Evolutionary conservation across 2,113 vertebrate genomes (phyloP).

Genomic region (Sclerurus mexicanus): DNA sequence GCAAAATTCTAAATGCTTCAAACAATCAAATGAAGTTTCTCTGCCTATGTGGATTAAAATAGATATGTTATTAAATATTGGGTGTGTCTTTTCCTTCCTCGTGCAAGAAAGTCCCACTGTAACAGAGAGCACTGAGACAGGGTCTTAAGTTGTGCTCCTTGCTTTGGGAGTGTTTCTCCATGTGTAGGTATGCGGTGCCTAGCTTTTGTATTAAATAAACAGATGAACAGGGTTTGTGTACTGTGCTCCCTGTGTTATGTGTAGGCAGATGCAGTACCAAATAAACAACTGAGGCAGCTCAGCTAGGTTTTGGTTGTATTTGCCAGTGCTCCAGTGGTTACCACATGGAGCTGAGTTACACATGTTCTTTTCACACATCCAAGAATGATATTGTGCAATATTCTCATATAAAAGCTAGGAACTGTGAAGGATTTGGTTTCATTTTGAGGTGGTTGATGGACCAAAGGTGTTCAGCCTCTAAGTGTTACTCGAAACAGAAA

Average conservation of each 20-base stretch:
- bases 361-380: background rate
- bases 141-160: background rate
- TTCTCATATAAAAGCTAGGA: background rate
- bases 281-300: background rate
- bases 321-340: background rate
- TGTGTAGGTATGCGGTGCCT: background rate
- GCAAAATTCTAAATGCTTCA: background rate
- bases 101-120: background rate
- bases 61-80: background rate
- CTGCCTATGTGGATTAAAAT: background rate
- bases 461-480: background rate
- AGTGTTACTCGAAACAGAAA: background rate
- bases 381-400: background rate
- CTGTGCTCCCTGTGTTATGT: fast-evolving
- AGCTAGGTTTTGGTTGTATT: background rate
- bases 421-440: background rate
- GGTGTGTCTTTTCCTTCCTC: background rate
- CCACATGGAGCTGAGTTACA: background rate
- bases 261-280: background rate
- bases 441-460: background rate
- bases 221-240: background rate
- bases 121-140: background rate
- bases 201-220: background rate
- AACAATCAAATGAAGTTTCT: background rate
- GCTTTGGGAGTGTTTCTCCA: background rate